These are phyloP conservation scores for Spea bombifrons DNA, from an alignment of 2,113 vertebrate genomes.

Conservation along the genomic window DNA sequence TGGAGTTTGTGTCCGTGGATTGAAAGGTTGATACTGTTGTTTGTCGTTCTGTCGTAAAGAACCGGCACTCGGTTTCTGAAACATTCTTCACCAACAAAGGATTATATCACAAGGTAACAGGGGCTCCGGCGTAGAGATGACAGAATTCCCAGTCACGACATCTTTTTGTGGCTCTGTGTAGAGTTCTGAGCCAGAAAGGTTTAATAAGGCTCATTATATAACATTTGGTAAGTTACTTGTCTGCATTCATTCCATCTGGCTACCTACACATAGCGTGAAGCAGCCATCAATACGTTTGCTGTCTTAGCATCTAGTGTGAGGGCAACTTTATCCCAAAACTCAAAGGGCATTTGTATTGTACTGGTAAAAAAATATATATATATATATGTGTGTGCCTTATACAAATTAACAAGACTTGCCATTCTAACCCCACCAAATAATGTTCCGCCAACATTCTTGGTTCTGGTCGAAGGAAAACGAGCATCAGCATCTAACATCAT, in stretches of 20 bases:
- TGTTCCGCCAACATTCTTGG: no score
- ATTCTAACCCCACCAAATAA: no score
- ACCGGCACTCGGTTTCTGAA: no score
- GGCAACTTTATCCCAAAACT: background rate
- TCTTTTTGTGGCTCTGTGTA: background rate
- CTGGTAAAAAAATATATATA: no score
- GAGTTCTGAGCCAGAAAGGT: conserved; percentile 20
- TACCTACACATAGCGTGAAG: conserved; percentile 20
- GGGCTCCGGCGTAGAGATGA: conserved; percentile 19
- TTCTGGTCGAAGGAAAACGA: no score
- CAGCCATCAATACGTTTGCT: conserved; percentile 31
- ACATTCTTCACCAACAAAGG: background rate
- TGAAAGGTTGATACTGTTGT: no score
- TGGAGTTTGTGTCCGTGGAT: no score
- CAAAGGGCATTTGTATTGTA: no score
- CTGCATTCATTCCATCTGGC: conserved; percentile 35
- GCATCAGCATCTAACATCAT: no score
- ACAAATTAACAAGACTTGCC: no score
- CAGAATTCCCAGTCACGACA: conserved; percentile 10
- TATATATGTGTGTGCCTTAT: no score
- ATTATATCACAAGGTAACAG: conserved; percentile 17
- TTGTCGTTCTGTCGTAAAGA: no score
- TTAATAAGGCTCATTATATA: conserved; percentile 35
- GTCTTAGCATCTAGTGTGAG: conserved; percentile 34
- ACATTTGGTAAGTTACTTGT: conserved; percentile 35